A percentile compares a stretch with the other conserved stretches of the same genome.
These are phyloP conservation scores for Drosophila merina DNA, from an alignment of 2,888 invertebrate genomes.

Conservation along the genomic window DNA sequence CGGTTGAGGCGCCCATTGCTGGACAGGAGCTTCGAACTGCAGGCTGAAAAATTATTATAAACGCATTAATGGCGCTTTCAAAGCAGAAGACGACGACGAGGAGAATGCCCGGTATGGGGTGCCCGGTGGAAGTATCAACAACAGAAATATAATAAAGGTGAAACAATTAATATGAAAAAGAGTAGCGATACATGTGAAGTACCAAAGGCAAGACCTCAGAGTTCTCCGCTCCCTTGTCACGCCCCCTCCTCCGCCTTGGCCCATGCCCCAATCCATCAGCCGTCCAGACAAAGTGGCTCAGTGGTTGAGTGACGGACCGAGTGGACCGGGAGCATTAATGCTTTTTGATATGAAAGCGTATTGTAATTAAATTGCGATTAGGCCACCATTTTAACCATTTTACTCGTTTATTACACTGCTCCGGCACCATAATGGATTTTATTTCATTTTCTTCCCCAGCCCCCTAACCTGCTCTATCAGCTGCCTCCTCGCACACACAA, in stretches of 20 bases:
- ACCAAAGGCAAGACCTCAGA: constrained; percentile 47
- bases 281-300: constrained; percentile 23
- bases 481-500: constrained; percentile 50
- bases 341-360: constrained; percentile 80
- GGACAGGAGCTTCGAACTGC: constrained; percentile 50
- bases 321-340: constrained; percentile 69
- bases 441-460: constrained; percentile 65
- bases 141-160: constrained; percentile 72
- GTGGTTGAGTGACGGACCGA: constrained; percentile 42
- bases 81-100: not conserved
- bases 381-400: constrained; percentile 83
- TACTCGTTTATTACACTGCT: constrained; percentile 69
- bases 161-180: constrained; percentile 73
- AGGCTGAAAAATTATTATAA: constrained; percentile 78
- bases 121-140: constrained; percentile 54
- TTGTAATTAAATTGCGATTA: constrained; percentile 84
- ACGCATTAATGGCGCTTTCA: constrained; percentile 77
- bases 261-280: constrained; percentile 3
- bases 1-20: constrained; percentile 31
- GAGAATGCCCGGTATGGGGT: not conserved
- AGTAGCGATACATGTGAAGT: constrained; percentile 59
- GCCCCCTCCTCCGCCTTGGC: constrained; percentile 29
- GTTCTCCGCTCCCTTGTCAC: constrained; percentile 46
- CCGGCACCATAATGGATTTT: constrained; percentile 75
- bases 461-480: constrained; percentile 24